phyloP scores from a whole-genome alignment of 2,113 vertebrate genomes.

The Bothrops jararaca region DNA sequence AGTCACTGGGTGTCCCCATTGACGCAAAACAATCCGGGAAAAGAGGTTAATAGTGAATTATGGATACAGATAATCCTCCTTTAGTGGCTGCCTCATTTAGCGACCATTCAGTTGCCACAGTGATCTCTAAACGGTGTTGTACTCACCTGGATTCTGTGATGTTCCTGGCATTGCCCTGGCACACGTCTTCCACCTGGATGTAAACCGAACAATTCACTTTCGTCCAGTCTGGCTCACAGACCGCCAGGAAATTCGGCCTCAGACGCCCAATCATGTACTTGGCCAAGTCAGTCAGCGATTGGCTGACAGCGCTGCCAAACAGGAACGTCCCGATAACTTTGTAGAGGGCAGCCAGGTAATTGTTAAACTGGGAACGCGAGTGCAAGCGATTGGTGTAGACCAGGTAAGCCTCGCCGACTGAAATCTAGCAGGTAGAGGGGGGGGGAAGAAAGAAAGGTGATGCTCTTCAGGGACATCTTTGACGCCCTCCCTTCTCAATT shows the following conservation, averaged over 20 bases:
- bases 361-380: slow-evolving; percentile 88
- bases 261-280: slow-evolving; percentile 91
- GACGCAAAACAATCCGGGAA: neutral
- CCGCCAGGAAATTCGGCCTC: slow-evolving; percentile 87
- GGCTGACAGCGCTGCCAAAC: slow-evolving; percentile 76
- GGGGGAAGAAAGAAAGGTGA: neutral
- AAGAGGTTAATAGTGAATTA: neutral
- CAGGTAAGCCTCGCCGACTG: slow-evolving; percentile 83
- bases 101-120: neutral
- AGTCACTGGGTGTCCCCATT: rapidly evolving
- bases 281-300: slow-evolving; percentile 89
- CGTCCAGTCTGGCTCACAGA: slow-evolving; percentile 82
- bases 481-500: neutral
- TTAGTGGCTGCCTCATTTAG: neutral
- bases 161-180: slow-evolving; percentile 72
- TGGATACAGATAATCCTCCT: neutral
- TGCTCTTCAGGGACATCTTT: neutral
- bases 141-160: slow-evolving; percentile 89
- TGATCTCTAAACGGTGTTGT: neutral
- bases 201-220: slow-evolving; percentile 78
- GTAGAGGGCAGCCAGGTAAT: slow-evolving; percentile 86
- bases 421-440: slow-evolving; percentile 71
- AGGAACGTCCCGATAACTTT: slow-evolving; percentile 83
- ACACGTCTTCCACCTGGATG: slow-evolving; percentile 76
- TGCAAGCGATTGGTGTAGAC: slow-evolving; percentile 86